Evolutionary conservation across 2,113 vertebrate species (phyloP).

Genomic region (Chaenogobius annularis): DNA sequence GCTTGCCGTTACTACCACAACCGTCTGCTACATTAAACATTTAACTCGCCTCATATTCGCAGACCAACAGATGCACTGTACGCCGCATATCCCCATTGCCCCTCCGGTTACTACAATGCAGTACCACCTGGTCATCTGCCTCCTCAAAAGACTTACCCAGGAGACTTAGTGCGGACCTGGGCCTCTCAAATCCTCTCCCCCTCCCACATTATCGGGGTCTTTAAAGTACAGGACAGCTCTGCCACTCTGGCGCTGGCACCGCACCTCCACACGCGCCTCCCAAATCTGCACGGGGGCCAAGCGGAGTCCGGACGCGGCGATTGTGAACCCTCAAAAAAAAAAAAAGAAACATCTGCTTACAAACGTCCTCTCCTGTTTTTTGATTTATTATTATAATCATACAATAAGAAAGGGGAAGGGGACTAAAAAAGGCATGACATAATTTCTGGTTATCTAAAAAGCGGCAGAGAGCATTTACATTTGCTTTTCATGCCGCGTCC

Average conservation of each 20-base stretch:
- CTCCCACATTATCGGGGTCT: constrained; percentile 49
- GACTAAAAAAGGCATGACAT: constrained; percentile 68
- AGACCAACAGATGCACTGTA: constrained; percentile 41
- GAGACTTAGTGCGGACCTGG: constrained; percentile 46
- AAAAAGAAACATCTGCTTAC: constrained; percentile 80
- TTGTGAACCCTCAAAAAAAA: constrained; percentile 69
- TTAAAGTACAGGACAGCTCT: constrained; percentile 62
- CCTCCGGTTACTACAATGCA: constrained; percentile 29
- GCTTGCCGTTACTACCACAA: background rate
- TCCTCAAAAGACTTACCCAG: constrained; percentile 35
- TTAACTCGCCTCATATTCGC: background rate
- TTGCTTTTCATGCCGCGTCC: constrained; percentile 75
- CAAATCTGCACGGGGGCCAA: constrained; percentile 47
- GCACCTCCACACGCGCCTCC: constrained; percentile 38
- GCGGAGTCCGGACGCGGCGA: constrained; percentile 61
- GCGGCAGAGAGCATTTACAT: constrained; percentile 76
- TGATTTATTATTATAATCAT: constrained; percentile 78
- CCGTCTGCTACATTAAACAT: constrained; percentile 1
- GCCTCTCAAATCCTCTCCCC: constrained; percentile 68
- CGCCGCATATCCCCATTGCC: constrained; percentile 23
- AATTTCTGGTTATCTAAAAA: constrained; percentile 78
- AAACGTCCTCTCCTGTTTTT: constrained; percentile 63
- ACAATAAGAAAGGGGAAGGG: constrained; percentile 57
- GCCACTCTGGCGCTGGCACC: constrained; percentile 67
- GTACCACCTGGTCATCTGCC: constrained; percentile 63